Conservation (phyloP, 1,140 invertebrate genomes). For the Lepidurus apus region DNA sequence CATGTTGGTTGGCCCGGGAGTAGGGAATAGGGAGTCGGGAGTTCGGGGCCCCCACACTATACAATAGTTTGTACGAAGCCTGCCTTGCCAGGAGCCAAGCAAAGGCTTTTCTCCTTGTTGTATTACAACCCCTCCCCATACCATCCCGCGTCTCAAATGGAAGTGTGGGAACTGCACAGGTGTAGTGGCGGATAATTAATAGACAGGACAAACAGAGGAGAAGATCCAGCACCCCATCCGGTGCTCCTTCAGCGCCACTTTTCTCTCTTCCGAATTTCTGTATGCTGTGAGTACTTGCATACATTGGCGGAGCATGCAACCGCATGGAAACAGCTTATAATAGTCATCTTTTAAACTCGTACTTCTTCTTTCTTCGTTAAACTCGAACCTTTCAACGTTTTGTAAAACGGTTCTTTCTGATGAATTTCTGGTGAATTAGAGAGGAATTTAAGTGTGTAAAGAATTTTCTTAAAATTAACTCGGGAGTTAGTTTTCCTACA, state of each 20-base stretch:
- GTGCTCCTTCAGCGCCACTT: not conserved
- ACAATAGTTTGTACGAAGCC: not conserved
- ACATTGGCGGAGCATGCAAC: no score
- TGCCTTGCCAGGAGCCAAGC: not conserved
- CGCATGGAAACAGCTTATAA: no score
- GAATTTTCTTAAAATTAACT: no score
- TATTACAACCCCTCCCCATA: conserved; percentile 14
- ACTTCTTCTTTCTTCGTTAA: no score
- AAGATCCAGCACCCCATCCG: conserved; percentile 20
- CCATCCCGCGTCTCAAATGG: conserved; percentile 17
- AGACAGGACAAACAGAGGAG: conserved; percentile 21
- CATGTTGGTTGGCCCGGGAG: not conserved
- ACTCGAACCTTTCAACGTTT: no score
- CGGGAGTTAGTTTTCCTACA: no score
- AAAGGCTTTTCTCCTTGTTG: not conserved
- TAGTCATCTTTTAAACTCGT: no score
- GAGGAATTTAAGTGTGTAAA: no score
- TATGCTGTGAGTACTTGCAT: no score
- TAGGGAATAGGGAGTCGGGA: not conserved
- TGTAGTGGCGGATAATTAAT: conserved; percentile 14
- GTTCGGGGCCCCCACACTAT: not conserved
- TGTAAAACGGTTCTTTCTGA: no score
- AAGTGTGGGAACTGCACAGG: conserved; percentile 17
- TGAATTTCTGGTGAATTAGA: no score
- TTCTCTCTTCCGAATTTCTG: not conserved